Percentiles rank a stretch among this genome's conserved stretches.
Conservation (phyloP, 1,140 invertebrate species). For the Ceratina australensis region DNA sequence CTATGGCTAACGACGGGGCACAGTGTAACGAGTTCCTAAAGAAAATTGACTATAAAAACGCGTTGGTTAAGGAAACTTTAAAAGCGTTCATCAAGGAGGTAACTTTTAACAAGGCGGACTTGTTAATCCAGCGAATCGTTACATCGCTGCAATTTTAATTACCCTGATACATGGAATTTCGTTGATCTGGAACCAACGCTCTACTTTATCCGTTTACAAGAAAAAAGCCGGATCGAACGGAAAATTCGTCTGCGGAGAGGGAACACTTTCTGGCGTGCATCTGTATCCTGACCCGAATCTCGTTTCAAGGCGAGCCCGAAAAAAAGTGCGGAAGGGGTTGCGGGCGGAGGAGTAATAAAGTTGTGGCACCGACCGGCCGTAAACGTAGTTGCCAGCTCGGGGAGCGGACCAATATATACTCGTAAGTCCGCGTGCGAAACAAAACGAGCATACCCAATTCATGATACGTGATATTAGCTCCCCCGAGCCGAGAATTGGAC, state of each 20-base stretch:
- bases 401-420: not conserved
- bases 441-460: slow-evolving; percentile 11
- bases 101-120: too few species aligned
- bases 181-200: too few species aligned
- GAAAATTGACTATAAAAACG: not conserved
- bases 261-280: not conserved
- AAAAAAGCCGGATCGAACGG: not conserved
- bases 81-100: too few species aligned
- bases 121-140: too few species aligned
- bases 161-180: too few species aligned
- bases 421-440: not conserved
- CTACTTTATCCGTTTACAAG: too few species aligned
- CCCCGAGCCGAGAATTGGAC: not conserved
- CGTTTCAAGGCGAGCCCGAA: slow-evolving; percentile 3
- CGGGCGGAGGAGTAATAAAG: slow-evolving; percentile 8
- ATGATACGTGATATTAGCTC: not conserved
- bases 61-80: too few species aligned
- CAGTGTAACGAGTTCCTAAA: not conserved
- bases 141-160: too few species aligned
- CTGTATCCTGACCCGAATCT: slow-evolving; percentile 11
- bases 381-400: slow-evolving; percentile 1
- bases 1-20: not conserved
- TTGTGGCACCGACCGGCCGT: not conserved
- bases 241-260: not conserved
- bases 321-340: not conserved